A percentile compares a stretch with the other conserved stretches of the same genome.
Conservation (phyloP, 2,113 vertebrate genomes). For the Ginglymostoma cirratum region DNA sequence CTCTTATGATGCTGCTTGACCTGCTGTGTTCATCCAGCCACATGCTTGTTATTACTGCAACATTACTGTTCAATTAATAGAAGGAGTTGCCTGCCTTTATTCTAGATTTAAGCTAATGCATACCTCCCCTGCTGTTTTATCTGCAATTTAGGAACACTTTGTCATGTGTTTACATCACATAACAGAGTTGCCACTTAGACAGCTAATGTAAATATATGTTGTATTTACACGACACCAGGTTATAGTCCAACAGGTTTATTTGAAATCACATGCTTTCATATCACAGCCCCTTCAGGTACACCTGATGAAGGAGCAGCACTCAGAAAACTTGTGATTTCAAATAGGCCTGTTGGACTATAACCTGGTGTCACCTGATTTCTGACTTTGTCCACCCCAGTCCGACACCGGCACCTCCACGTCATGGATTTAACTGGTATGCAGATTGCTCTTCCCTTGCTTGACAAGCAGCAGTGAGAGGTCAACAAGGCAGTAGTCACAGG, state of each 20-base stretch:
- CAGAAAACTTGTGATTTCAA: no score
- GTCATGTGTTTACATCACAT: neutral
- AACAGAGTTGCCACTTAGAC: neutral
- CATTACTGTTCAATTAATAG: neutral
- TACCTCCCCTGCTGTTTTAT: neutral
- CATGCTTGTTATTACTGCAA: no score
- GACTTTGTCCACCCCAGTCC: no score
- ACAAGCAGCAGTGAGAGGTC: neutral
- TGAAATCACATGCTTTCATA: no score
- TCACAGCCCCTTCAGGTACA: no score
- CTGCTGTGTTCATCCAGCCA: no score
- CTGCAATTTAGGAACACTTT: neutral
- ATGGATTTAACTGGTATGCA: neutral
- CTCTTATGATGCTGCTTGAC: no score
- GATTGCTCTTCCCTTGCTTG: neutral
- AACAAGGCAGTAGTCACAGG: neutral
- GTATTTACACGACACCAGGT: neutral
- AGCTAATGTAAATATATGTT: neutral
- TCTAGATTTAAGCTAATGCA: neutral
- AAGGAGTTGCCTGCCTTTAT: neutral
- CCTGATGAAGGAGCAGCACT: no score
- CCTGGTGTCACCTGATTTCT: no score
- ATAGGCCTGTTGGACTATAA: no score
- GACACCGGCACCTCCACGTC: no score
- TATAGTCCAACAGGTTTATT: no score